A percentile compares a stretch with the other conserved stretches of the same genome.
Evolutionary conservation across 53 echinoderm and acorn worm species (phyloP).

Genomic region (Echinarachnius parma): DNA sequence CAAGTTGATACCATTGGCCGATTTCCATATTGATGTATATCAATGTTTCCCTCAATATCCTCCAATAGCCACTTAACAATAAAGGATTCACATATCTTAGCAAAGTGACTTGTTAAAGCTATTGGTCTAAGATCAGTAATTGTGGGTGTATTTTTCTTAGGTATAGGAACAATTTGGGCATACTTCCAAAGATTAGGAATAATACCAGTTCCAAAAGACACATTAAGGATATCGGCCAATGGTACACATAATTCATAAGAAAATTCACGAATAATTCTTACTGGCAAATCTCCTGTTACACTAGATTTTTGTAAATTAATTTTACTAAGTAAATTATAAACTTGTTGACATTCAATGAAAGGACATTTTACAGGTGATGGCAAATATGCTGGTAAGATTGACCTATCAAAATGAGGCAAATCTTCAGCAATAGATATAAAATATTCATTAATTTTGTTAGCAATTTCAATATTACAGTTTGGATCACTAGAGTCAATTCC

Average conservation of each 20-base stretch:
- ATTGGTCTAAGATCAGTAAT: slow-evolving; percentile 25
- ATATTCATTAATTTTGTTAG: slow-evolving; percentile 16
- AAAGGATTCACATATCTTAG: slow-evolving; percentile 14
- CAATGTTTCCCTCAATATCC: not conserved
- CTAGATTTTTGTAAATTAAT: slow-evolving; percentile 32
- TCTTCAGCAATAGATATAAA: slow-evolving; percentile 3
- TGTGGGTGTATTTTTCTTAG: slow-evolving; percentile 1
- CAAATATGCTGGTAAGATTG: slow-evolving; percentile 24
- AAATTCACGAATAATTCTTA: slow-evolving; percentile 18
- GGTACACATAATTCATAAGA: slow-evolving; percentile 17
- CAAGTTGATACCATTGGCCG: slow-evolving; percentile 6
- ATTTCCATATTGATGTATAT: slow-evolving; percentile 14
- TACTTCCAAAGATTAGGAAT: slow-evolving; percentile 19
- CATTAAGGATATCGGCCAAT: slow-evolving; percentile 25
- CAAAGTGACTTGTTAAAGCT: slow-evolving; percentile 8
- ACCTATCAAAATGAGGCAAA: slow-evolving; percentile 11
- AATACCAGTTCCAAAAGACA: not conserved
- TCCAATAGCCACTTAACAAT: slow-evolving; percentile 1
- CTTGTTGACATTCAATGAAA: slow-evolving; percentile 1
- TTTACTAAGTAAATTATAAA: slow-evolving; percentile 6
- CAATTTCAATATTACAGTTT: not conserved
- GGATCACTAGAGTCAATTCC: slow-evolving; percentile 2
- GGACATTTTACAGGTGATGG: slow-evolving; percentile 6
- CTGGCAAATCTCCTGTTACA: slow-evolving; percentile 28
- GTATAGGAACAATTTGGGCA: slow-evolving; percentile 11